Conservation (phyloP, 2,888 invertebrate genomes). For the Melanophora roralis region DNA sequence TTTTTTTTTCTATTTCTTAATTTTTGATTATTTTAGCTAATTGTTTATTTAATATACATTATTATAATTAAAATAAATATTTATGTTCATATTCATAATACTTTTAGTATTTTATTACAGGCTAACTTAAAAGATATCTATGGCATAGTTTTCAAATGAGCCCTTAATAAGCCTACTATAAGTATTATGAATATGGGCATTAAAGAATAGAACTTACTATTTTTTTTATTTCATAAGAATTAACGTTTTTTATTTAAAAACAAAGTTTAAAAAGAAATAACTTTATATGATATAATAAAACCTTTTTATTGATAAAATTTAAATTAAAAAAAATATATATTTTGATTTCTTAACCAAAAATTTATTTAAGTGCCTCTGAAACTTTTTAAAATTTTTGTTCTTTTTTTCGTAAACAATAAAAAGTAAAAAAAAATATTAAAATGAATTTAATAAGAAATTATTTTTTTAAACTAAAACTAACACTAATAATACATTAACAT, state of each 20-base stretch:
- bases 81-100: neutral
- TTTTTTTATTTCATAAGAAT: constrained; percentile 32
- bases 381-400: neutral
- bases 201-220: constrained; percentile 6
- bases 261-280: neutral
- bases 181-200: too few relatives aligned
- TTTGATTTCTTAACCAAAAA: neutral
- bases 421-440: constrained; percentile 4
- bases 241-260: constrained; percentile 7
- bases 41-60: too few relatives aligned
- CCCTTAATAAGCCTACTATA: too few relatives aligned
- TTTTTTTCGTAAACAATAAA: constrained; percentile 12
- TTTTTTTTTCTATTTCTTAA: too few relatives aligned
- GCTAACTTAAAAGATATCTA: too few relatives aligned
- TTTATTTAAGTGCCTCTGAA: constrained; percentile 40
- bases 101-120: neutral
- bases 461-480: neutral
- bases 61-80: neutral
- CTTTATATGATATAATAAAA: constrained; percentile 18
- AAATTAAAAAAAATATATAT: constrained; percentile 25
- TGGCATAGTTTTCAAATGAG: too few relatives aligned
- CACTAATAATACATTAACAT: constrained; percentile 5
- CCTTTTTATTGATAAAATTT: constrained; percentile 3
- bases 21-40: too few relatives aligned
- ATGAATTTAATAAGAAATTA: neutral